Conservation (phyloP, 2,797 vertebrate species). For the Myotis vivesi region DNA sequence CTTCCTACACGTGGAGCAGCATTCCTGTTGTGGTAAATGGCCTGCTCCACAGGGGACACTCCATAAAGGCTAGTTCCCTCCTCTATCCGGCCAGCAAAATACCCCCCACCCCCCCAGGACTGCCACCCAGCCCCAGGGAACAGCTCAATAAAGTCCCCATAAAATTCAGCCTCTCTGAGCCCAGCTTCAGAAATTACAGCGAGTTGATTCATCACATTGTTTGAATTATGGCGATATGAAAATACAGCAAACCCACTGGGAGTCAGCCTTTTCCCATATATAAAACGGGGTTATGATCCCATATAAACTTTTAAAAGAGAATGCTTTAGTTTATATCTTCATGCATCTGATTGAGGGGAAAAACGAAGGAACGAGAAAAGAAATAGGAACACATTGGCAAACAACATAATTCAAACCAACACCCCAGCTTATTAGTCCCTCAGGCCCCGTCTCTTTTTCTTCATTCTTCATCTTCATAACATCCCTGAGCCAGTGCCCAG, state of each 20-base stretch:
- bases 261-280: constrained; percentile 81
- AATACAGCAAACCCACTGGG: constrained; percentile 82
- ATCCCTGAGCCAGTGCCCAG: rapidly evolving
- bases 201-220: constrained; percentile 82
- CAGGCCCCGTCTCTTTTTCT: constrained; percentile 45
- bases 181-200: constrained; percentile 72
- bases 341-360: constrained; percentile 60
- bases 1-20: not conserved
- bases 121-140: constrained; percentile 58
- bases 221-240: constrained; percentile 83
- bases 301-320: constrained; percentile 83
- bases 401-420: constrained; percentile 41
- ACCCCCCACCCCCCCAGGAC: not conserved
- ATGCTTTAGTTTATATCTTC: constrained; percentile 74
- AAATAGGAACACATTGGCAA: constrained; percentile 48
- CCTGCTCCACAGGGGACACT: not conserved
- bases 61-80: not conserved
- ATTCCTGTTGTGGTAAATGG: not conserved
- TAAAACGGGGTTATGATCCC: constrained; percentile 82
- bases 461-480: not conserved
- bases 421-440: not conserved
- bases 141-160: constrained; percentile 62
- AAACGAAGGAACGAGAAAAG: constrained; percentile 62
- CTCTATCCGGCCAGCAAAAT: not conserved
- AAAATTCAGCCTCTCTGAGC: constrained; percentile 73